These are phyloP conservation scores for Frankliniella intonsa DNA, from an alignment of 2,888 invertebrate species.

Conservation along the genomic window DNA sequence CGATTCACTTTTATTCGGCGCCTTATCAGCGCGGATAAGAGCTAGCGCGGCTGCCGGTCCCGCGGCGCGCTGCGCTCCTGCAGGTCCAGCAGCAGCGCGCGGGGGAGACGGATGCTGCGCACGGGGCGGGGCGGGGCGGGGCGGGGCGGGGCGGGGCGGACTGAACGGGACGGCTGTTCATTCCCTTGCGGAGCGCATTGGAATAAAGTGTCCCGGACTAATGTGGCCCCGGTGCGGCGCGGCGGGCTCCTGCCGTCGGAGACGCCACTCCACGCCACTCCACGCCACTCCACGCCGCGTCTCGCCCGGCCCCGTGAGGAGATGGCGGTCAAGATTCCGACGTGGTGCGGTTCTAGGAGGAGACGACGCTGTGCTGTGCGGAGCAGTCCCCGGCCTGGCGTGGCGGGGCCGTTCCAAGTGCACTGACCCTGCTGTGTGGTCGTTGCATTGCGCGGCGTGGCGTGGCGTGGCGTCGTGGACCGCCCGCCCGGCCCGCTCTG, in stretches of 20 bases:
- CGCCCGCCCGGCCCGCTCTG: no score
- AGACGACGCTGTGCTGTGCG: background rate
- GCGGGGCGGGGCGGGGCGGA: background rate
- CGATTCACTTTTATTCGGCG: no score
- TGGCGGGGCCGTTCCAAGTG: background rate
- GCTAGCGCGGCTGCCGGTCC: no score
- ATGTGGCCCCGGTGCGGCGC: background rate
- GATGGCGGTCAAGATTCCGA: conserved; percentile 25
- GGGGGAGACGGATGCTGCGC: background rate
- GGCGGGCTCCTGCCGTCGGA: no score
- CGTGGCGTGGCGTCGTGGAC: no score
- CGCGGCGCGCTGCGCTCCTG: no score
- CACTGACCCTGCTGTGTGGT: background rate
- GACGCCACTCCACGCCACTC: background rate
- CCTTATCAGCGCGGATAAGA: no score
- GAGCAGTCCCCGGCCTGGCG: background rate
- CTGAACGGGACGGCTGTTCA: background rate
- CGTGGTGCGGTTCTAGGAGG: conserved; percentile 10
- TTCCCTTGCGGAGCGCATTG: background rate
- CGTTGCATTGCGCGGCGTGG: no score
- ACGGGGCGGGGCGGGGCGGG: background rate
- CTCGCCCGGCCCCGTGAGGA: background rate
- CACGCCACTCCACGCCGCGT: background rate
- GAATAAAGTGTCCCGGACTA: background rate
- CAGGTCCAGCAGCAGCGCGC: no score